Conservation (phyloP, 2,797 vertebrate genomes). For the Acanthiza pusilla region DNA sequence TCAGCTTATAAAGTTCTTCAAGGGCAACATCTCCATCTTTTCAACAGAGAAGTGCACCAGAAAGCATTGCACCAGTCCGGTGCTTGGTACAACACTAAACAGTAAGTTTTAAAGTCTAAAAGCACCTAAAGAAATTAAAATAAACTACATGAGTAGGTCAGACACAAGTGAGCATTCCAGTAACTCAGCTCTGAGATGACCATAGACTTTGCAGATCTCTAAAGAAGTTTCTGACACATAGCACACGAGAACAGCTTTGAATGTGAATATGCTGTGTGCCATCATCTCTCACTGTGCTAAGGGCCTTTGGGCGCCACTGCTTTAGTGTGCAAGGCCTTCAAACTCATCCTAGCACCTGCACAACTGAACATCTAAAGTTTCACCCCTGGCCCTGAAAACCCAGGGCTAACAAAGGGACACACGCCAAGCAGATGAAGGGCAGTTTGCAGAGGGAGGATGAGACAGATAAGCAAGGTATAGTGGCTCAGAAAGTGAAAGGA, state of each 20-base stretch:
- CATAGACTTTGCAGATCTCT: not conserved
- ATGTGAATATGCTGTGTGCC: not conserved
- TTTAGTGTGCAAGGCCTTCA: not conserved
- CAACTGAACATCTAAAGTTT: not conserved
- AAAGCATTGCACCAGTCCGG: not conserved
- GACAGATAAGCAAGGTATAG: not conserved
- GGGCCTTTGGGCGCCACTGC: not conserved
- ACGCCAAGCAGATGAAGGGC: not conserved
- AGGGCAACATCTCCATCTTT: not conserved
- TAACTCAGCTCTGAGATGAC: not conserved
- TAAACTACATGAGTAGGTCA: not conserved
- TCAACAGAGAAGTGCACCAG: not conserved
- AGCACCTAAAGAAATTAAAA: not conserved
- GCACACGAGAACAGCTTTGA: not conserved
- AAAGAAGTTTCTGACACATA: not conserved
- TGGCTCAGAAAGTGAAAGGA: not conserved
- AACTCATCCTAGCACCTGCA: not conserved
- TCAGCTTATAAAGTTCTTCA: not conserved
- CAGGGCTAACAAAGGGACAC: not conserved
- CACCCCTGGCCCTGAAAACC: not conserved
- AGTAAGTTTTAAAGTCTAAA: not conserved
- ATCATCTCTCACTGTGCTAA: not conserved
- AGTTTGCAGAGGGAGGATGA: not conserved
- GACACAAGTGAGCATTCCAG: not conserved
- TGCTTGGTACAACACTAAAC: not conserved